Base-by-base conservation (phyloP, 2,113 vertebrate genomes). In the Pteruthius melanotis region DNA sequence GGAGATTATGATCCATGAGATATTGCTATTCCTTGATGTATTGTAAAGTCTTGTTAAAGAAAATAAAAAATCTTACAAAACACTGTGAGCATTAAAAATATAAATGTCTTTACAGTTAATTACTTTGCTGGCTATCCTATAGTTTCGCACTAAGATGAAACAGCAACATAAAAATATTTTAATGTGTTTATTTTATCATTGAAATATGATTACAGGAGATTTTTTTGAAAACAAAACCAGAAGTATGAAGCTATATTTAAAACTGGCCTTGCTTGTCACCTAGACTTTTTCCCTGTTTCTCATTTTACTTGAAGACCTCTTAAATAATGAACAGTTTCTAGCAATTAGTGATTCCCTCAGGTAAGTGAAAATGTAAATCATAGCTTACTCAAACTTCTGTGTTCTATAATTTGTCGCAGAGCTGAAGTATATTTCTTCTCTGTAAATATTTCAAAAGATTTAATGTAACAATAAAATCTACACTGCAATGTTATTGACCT, bases 361-460 rank as follows among this genome's bases (percentile, higher is more conserved):
- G 90, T 97, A 94, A 89, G 64, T 68, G 27, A 92, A 93, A 94
- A 96, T 88, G 82, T 91, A 97, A 97, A 95, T 96, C 49, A 35
- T 49, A 76, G 61, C 93, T 96, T 95, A 56, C 57, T 89, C 64
- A 86, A 85, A 82, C 57, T 79, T 89, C 89, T 95, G 49, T 87
- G 52, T 45, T 74, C 21, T 74, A 57, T 76, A 65, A 92, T 96
- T 93, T 95, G 86, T 74, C 87, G 95, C 83, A 64, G 85, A 96
- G 85, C 53, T 77, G 63, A 89, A 96, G 90, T 94, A 94, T 93
- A 72, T 93, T 52, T 88, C 82, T 91, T 93, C 27, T 71, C 54
- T 76, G 86, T 93, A 96, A 96, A 76, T 80, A 94, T 97, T 96
- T 96, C 57, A 94, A 70, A 95, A 96, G 85, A 95, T 91, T 95